phyloP scores from a whole-genome alignment of 1,140 invertebrate species.

The Drosophila nigromelanica region DNA sequence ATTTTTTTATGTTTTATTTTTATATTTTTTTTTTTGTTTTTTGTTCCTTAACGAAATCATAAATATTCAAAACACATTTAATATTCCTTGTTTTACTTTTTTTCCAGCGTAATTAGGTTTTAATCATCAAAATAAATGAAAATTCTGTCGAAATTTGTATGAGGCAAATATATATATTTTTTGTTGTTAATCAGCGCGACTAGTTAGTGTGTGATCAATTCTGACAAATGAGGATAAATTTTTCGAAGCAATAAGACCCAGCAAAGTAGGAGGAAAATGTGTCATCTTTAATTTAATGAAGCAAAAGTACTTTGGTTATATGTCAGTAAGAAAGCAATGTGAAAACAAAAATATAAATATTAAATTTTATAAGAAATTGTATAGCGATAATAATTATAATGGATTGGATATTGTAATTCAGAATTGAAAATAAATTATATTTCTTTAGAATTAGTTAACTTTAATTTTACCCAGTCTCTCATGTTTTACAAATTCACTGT shows the following conservation, averaged over 20 bases:
- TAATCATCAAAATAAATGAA: slow-evolving; percentile 62
- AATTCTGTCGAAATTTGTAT: slow-evolving; percentile 26
- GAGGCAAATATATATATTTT: slow-evolving; percentile 19
- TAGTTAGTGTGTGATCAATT: slow-evolving; percentile 60
- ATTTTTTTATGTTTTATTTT: too few species aligned
- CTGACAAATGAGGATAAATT: slow-evolving; percentile 63
- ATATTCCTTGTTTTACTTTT: slow-evolving; percentile 54
- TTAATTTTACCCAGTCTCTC: too few species aligned
- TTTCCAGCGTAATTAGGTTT: slow-evolving; percentile 70
- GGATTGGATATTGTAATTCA: too few species aligned
- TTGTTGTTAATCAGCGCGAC: slow-evolving; percentile 47
- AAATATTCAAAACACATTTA: slow-evolving; percentile 82
- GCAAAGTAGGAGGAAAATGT: not conserved
- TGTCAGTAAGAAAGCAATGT: not conserved
- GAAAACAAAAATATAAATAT: not conserved
- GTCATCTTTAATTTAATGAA: slow-evolving; percentile 17
- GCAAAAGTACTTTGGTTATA: not conserved
- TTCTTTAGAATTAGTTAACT: too few species aligned
- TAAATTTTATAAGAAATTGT: not conserved
- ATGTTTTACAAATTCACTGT: too few species aligned
- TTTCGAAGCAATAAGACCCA: slow-evolving; percentile 26
- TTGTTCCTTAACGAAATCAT: slow-evolving; percentile 64
- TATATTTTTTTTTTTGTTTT: slow-evolving; percentile 27
- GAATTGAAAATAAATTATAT: too few species aligned
- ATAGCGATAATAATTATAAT: too few species aligned